Percentiles rank a stretch among this genome's conserved stretches.
Evolutionary conservation across 35 echinoderm and acorn worm species (phyloP).

Genomic region (Lytechinus pictus): DNA sequence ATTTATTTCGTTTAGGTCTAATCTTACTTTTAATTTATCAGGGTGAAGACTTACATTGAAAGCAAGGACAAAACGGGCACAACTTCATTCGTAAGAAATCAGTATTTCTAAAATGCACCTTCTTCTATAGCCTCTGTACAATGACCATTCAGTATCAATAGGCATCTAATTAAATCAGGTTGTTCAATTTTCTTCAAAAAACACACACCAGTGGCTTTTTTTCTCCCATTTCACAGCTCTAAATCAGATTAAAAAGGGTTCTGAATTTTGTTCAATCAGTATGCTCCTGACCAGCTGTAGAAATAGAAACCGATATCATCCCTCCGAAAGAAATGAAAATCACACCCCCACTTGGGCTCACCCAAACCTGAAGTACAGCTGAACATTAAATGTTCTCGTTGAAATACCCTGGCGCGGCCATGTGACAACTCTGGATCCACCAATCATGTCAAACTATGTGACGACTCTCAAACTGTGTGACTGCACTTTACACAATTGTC

Average conservation of each 20-base stretch:
- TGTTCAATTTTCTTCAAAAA: neutral
- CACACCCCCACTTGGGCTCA: neutral
- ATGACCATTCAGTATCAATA: no score
- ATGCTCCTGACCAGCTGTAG: neutral
- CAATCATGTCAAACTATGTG: no score
- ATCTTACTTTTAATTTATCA: no score
- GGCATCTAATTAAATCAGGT: neutral
- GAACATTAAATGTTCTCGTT: neutral
- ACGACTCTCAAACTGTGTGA: no score
- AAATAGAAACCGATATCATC: neutral
- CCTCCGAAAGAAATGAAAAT: neutral
- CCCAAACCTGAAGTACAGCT: neutral
- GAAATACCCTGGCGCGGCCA: neutral
- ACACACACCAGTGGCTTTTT: neutral
- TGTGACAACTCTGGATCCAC: neutral
- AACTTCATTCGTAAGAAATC: no score
- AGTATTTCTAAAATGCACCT: no score
- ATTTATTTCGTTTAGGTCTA: no score
- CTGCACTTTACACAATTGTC: no score
- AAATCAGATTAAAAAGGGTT: neutral
- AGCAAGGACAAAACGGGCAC: no score
- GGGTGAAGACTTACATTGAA: no score
- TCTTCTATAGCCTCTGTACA: no score
- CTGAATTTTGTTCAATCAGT: neutral
- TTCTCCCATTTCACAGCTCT: neutral